These are phyloP conservation scores for Heliothis subflexa DNA, from an alignment of 1,140 invertebrate species.

Conservation along the genomic window DNA sequence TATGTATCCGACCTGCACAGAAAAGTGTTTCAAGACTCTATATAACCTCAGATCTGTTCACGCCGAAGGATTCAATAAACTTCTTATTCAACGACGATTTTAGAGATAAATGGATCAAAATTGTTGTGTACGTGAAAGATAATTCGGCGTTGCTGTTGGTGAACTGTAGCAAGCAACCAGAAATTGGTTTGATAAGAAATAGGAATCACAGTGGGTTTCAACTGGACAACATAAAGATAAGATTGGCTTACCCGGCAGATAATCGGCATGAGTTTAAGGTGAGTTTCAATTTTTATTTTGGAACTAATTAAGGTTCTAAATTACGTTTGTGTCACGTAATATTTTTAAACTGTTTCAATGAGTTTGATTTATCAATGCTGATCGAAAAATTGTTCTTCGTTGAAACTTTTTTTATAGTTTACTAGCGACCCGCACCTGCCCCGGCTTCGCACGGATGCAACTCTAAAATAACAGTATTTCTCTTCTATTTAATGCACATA, in stretches of 20 bases:
- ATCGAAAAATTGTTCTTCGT: no score
- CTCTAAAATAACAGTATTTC: no score
- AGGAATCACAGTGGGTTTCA: neutral
- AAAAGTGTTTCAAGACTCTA: neutral
- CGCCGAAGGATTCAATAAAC: neutral
- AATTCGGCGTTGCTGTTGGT: slow-evolving; percentile 5
- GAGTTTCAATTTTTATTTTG: neutral
- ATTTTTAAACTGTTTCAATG: no score
- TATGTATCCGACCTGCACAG: slow-evolving; percentile 24
- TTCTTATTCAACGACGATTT: slow-evolving; percentile 15
- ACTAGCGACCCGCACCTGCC: neutral
- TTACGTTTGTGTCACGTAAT: no score
- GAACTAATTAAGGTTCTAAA: no score
- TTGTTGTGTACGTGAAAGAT: slow-evolving; percentile 3
- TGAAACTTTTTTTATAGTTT: neutral
- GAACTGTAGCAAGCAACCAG: neutral
- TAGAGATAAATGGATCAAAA: slow-evolving; percentile 35
- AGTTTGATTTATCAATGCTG: no score
- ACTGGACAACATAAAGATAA: neutral
- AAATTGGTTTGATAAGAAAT: neutral
- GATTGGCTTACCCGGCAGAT: neutral
- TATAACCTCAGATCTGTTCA: neutral
- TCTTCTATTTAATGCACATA: no score
- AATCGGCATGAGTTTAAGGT: neutral
- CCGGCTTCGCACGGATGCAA: no score